Conservation (phyloP, 2,797 vertebrate species). For the Pampus argenteus region DNA sequence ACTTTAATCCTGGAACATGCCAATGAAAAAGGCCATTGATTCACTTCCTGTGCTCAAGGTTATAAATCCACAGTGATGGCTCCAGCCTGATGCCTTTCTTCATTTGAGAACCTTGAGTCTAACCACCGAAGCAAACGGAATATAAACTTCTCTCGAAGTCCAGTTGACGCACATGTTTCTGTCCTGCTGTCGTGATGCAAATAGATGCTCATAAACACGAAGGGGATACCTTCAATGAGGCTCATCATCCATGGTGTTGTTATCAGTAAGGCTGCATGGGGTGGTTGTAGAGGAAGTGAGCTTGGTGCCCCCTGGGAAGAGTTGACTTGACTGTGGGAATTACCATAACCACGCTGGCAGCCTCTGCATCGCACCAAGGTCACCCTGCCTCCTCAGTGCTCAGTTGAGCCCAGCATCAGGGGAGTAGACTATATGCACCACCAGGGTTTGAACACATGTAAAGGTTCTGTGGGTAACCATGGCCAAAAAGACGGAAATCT, state of each 20-base stretch:
- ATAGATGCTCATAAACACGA: conserved; percentile 29
- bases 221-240: conserved; percentile 35
- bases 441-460: not conserved
- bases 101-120: conserved; percentile 44
- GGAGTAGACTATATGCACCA: conserved; percentile 41
- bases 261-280: conserved; percentile 38
- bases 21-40: conserved; percentile 33
- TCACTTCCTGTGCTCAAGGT: conserved; percentile 57
- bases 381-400: conserved; percentile 67
- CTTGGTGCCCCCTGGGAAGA: conserved; percentile 62
- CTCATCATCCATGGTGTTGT: conserved; percentile 23
- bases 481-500: conserved; percentile 23
- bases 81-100: conserved; percentile 21
- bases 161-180: conserved; percentile 20
- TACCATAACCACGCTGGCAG: conserved; percentile 74
- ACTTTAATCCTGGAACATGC: conserved; percentile 35
- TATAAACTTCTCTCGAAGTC: conserved; percentile 30
- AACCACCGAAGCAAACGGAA: conserved; percentile 37
- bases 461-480: not conserved
- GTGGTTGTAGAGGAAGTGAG: conserved; percentile 56
- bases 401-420: conserved; percentile 50
- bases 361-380: conserved; percentile 76
- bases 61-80: conserved; percentile 25
- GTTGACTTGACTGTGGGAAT: conserved; percentile 65
- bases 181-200: conserved; percentile 28